Evolutionary conservation across 1,140 invertebrate genomes (phyloP).

Genomic region (Parasteatoda tepidariorum): DNA sequence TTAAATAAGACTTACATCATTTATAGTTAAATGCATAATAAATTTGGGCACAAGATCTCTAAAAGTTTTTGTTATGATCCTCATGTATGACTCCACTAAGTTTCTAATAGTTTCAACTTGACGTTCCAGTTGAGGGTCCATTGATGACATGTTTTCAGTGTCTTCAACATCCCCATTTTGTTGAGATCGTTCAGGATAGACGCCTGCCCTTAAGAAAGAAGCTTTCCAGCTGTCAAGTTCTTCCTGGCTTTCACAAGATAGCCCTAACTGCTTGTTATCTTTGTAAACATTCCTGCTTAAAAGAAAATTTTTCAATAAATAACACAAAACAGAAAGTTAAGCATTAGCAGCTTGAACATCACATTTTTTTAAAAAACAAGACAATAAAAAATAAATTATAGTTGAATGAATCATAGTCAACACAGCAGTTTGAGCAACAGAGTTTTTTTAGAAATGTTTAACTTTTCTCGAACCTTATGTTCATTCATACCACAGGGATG

Average conservation of each 20-base stretch:
- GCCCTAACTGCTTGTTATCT: slow-evolving; percentile 70
- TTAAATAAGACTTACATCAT: slow-evolving; percentile 74
- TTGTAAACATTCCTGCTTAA: slow-evolving; percentile 69
- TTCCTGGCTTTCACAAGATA: slow-evolving; percentile 72
- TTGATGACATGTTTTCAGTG: slow-evolving; percentile 77
- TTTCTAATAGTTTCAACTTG: slow-evolving; percentile 74
- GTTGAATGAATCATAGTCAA: no score
- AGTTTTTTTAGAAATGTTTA: no score
- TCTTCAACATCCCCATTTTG: slow-evolving; percentile 74
- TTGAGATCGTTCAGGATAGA: slow-evolving; percentile 78
- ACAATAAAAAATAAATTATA: no score
- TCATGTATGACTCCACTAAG: slow-evolving; percentile 75
- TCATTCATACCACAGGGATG: neutral
- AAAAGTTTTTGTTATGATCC: slow-evolving; percentile 74
- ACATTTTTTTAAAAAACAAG: neutral
- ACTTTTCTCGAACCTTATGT: no score
- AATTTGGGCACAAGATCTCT: slow-evolving; percentile 73
- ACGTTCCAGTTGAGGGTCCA: slow-evolving; percentile 82
- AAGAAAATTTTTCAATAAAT: neutral
- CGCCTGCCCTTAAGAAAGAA: slow-evolving; percentile 73
- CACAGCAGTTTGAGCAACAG: no score
- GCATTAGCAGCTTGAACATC: neutral
- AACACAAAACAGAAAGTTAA: no score
- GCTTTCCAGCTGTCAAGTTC: slow-evolving; percentile 75
- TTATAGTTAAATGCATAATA: slow-evolving; percentile 90